These are phyloP conservation scores for Spodoptera litura DNA, from an alignment of 1,140 invertebrate species.

Conservation along the genomic window DNA sequence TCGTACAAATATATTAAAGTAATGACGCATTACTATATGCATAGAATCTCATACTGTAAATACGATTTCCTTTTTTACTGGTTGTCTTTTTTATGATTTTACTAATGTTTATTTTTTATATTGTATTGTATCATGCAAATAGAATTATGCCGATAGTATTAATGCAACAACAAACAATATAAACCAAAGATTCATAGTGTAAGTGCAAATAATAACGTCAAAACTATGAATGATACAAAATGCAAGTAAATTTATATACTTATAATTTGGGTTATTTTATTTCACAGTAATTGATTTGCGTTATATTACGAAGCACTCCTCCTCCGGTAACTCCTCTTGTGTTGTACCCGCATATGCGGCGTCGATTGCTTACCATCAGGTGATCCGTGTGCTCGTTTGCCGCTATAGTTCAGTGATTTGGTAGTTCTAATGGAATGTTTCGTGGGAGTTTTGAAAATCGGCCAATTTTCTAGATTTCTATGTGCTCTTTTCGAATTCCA, in stretches of 20 bases:
- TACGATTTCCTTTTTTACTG: background rate
- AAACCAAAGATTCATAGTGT: slow-evolving; percentile 35
- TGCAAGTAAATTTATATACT: slow-evolving; percentile 22
- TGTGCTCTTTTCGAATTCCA: too few relatives aligned
- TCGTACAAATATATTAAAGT: slow-evolving; percentile 12
- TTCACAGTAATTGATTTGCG: background rate
- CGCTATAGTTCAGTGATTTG: too few relatives aligned
- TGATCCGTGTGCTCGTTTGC: too few relatives aligned
- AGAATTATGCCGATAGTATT: background rate
- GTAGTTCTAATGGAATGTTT: too few relatives aligned
- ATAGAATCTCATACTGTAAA: slow-evolving; percentile 5
- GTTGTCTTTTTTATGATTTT: background rate
- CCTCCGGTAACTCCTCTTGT: too few relatives aligned
- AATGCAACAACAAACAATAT: slow-evolving; percentile 1
- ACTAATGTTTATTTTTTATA: background rate
- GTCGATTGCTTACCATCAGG: too few relatives aligned
- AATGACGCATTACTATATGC: background rate
- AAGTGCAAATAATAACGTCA: slow-evolving; percentile 16
- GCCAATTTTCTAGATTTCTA: too few relatives aligned
- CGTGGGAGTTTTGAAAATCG: too few relatives aligned
- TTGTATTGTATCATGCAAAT: background rate
- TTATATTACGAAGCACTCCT: too few relatives aligned
- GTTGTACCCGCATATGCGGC: too few relatives aligned
- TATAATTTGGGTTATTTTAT: background rate
- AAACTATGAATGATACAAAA: slow-evolving; percentile 4